Evolutionary conservation across 2,113 vertebrate genomes (phyloP), one percentile per base, ranked within the genome.

Genomic region (Perccottus glenii): DNA sequence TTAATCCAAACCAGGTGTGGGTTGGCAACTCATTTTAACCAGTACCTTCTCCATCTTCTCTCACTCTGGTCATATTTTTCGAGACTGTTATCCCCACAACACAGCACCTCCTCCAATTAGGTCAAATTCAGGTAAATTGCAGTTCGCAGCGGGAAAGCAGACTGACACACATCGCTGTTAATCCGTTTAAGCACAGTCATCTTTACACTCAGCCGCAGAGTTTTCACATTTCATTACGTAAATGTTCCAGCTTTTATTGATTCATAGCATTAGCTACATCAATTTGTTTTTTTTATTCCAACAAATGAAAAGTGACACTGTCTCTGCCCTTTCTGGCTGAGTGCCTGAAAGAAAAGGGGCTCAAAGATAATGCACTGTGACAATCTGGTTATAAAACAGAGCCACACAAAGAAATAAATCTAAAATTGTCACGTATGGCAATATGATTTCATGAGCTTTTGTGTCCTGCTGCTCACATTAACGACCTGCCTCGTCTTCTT

Each of bases 1-100:
- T 62, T 90, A 86, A 90, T 88, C 69, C 47, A 59, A 71, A 15
- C 84, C 88, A 91, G 88, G 85, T 90, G 88, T 86, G 73, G 61
- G 59, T 65, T 55, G 60, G 63, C 60, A 42, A 16, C 62, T 64
- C 36, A 67, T 59, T 78, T 56, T 58, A 32, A 55, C 32, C 49
- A 42, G 4, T 7, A 60, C 50, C 2, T 45, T 82, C 46, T 75
- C 19, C 14, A 15, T 16, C 1, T 1, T 72, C 60, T 48, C n/a
- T 53, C 10, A 2, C 45, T 51, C 19, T 52, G 9, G 6, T 59
- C 32, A 51, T 44, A 45, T 73, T 4, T 46, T 11, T 2, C 68
- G 62, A 60, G 32, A 57, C 51, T 0, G 67, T 73, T 57, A 12
- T 6, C 35, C 40, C 69, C 2, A 16, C 60, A 5, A 33, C 45